Base-by-base conservation (phyloP, 2,797 vertebrate genomes). In the Phyllotis vaccarum region DNA sequence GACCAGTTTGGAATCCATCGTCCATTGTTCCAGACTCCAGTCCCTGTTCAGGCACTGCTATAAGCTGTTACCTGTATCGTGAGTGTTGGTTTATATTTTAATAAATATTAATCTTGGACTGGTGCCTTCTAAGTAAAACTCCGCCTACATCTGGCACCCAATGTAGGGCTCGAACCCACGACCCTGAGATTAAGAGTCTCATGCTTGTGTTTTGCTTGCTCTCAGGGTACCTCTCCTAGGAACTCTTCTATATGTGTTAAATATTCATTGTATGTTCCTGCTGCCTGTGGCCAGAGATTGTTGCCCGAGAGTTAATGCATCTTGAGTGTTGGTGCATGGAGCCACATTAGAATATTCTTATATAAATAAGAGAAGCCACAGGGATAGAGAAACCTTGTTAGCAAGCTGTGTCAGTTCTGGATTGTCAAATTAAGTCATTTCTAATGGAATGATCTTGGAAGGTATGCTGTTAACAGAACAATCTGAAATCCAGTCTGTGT, bases 401-500 rank as follows among this genome's bases (percentile, higher is more conserved):
- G 89, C 21, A 86, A 62, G 56, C 74, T 72, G 54, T 83, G 22
- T 85, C n/a, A 2, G 34, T 93, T 76, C 90, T 60, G 40, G 79
- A 83, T 91, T 89, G 89, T 96, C 80, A 88, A 89, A 40, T 81
- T 16, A 75, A 66, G 43, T 54, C 66, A 34, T 87, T 91, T 40
- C 13, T 56, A 40, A 27, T 37, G 34, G 54, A 58, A 19, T 58
- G 66, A 37, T 62, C 24, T 78, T 72, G 66, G 90, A 90, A 88
- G 94, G 27, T 79, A 37, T 74, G 89, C 86, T 81, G 49, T 79
- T 91, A 81, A 91, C 52, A 89, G 43, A 93, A 91, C 92, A 82
- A 64, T 70, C 86, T 83, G 94, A 90, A 94, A 90, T 74, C 5
- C 8, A 8, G 9, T 78, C 66, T 86, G 43, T 86, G 60, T 96